Evolutionary conservation across 37 sponge, comb jelly and placozoan genomes (phyloP).

Genomic region (Spongilla lacustris): DNA sequence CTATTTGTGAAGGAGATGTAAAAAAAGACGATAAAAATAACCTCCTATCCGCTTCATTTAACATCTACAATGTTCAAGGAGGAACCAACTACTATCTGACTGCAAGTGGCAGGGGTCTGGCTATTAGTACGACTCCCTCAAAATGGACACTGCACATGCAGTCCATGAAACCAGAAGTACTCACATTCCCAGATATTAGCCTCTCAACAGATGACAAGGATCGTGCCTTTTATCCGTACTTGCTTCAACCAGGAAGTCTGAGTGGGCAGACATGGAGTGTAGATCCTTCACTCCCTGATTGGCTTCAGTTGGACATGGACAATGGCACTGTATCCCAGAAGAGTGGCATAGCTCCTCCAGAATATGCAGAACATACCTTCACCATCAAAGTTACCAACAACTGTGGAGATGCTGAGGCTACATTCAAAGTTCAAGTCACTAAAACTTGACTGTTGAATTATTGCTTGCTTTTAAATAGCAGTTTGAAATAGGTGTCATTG

Average conservation of each 20-base stretch:
- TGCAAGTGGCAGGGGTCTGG: not conserved
- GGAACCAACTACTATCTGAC: slow-evolving; percentile 10
- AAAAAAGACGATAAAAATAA: not conserved
- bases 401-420: not conserved
- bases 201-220: not conserved
- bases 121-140: not conserved
- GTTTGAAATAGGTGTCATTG: too few species aligned
- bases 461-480: too few species aligned
- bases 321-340: not conserved
- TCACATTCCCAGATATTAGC: slow-evolving; percentile 1
- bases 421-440: not conserved
- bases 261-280: not conserved
- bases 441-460: not conserved
- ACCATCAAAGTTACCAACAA: not conserved
- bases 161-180: not conserved
- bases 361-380: not conserved
- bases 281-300: not conserved
- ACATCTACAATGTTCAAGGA: slow-evolving; percentile 2
- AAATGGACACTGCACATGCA: not conserved
- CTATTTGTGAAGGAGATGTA: not conserved
- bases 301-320: not conserved
- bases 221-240: not conserved
- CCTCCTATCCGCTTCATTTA: not conserved
- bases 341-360: not conserved
- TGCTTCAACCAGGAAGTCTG: not conserved